Evolutionary conservation across 2,797 vertebrate species (phyloP), one percentile per base, ranked within the genome.

Genomic region (Pangasius larnaudii): DNA sequence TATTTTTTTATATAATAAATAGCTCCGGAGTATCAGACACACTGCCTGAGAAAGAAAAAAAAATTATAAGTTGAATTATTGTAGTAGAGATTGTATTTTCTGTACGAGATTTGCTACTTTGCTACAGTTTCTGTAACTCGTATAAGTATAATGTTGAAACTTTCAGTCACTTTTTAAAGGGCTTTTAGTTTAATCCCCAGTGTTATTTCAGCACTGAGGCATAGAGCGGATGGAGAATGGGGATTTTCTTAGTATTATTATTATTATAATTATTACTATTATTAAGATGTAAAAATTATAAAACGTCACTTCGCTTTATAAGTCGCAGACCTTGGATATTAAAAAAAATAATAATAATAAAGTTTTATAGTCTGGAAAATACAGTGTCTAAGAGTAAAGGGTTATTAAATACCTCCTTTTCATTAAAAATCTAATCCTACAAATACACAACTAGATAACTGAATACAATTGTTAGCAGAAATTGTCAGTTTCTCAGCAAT

Each of bases 1-100:
- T 5, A n/a, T 75, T 75, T 74, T 74, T 27, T 46, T 75, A 22
- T 33, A 56, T 79, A 33, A 79, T 79, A 56, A 79, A 79, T 79
- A 56, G 51, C 30, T 79, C 3, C 1, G 9, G 75, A 56, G 49
- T 19, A 53, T 33, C 75, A 78, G 49, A 56, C 49, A 53, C 8
- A 33, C 51, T 22, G 33, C 16, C 30, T 79, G n/a, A 33, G 51
- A 75, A 36, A 10, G 11, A 16, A 14, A 77, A 78, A 33, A 56
- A 22, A 11, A 3, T 3, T 24, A 4, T 74, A 78, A 18, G 14
- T 16, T 22, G 49, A 78, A 78, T 78, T 10, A 78, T 19, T 78
- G 18, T 53, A n/a, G 74, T 14, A 74, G 22, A 27, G 39, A 49
- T 51, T 51, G 33, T 30, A 56, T 56, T 56, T 33, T 30, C 51